Base-by-base conservation (phyloP, 1,140 invertebrate species). In the Telenomus remus region DNA sequence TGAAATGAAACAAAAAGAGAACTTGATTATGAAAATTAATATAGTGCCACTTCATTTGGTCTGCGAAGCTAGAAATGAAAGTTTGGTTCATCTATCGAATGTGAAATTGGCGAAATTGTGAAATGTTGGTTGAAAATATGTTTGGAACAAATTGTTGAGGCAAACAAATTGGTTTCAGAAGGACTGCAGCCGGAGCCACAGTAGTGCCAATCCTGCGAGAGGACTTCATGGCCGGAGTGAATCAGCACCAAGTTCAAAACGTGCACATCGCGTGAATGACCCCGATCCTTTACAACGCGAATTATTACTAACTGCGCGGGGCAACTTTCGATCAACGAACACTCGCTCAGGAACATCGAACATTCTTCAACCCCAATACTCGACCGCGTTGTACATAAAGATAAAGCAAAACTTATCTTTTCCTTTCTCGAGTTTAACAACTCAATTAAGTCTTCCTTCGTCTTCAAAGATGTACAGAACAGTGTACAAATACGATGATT, bases 161-260 rank as follows among this genome's bases (percentile, higher is more conserved):
- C 37, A 4, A 39, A 39, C 9, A 39, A 11, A n/a, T 4, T 39
- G 9, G 8, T 82, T 85, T 79, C 79, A 85, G 84, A 77, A 83
- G 82, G 78, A 79, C 81, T 46, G 82, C 81, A 46, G 80, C 79
- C 64, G 81, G 82, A 39, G 50, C 83, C 33, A 80, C 81, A 47
- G 80, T 85, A 16, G 78, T 85, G 46, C 83, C 83, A 43, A 82
- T 85, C 72, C 55, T 85, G 46, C 79, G 82, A 34, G 83, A 84
- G 64, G 84, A 85, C 64, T 83, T 85, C 54, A 80, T 85, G 81
- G 76, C 81, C 39, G 81, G 84, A 54, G 79, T 84, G 7, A 85
- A 84, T 61, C 82, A 81, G 65, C 81, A 83, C 39, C 81, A 81
- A 37, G 80, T 81, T 60, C 80, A 81, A 60, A 83, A 83, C 56